Conservation (phyloP, 1,140 invertebrate genomes). For the Melitaea cinxia region DNA sequence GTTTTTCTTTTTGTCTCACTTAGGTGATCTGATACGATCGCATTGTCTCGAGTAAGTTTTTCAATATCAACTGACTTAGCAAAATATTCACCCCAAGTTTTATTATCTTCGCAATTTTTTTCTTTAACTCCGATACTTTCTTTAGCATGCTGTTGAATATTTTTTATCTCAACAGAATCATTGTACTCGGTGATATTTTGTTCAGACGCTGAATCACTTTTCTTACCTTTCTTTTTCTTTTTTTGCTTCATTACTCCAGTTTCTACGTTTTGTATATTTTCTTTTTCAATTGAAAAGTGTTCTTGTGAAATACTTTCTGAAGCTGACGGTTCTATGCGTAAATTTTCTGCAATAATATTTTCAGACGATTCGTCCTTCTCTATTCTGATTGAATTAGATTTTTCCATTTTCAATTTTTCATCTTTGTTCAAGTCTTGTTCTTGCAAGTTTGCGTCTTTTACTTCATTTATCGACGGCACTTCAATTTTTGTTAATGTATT, state of each 20-base stretch:
- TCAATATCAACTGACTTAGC: not conserved
- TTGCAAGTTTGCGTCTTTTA: not conserved
- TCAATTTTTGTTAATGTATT: slow-evolving; percentile 4
- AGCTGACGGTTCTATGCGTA: not conserved
- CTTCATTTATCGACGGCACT: not conserved
- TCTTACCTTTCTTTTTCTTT: slow-evolving; percentile 36
- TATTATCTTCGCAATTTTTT: not conserved
- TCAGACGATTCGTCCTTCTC: not conserved
- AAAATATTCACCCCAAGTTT: not conserved
- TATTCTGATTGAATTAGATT: not conserved
- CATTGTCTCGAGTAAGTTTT: not conserved
- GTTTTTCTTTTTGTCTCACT: slow-evolving; percentile 28
- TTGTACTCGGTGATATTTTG: slow-evolving; percentile 5
- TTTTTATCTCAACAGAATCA: not conserved
- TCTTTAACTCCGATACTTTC: not conserved
- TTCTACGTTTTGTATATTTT: slow-evolving; percentile 1
- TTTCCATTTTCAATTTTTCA: not conserved
- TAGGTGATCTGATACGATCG: not conserved
- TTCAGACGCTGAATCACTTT: slow-evolving; percentile 19
- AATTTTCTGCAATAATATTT: not conserved
- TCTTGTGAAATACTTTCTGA: not conserved
- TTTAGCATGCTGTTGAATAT: not conserved
- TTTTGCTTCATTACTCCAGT: slow-evolving; percentile 26
- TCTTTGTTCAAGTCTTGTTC: not conserved
- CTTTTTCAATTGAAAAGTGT: not conserved